phyloP scores from a whole-genome alignment of 2,797 vertebrate genomes.

The Aplochiton taeniatus region DNA sequence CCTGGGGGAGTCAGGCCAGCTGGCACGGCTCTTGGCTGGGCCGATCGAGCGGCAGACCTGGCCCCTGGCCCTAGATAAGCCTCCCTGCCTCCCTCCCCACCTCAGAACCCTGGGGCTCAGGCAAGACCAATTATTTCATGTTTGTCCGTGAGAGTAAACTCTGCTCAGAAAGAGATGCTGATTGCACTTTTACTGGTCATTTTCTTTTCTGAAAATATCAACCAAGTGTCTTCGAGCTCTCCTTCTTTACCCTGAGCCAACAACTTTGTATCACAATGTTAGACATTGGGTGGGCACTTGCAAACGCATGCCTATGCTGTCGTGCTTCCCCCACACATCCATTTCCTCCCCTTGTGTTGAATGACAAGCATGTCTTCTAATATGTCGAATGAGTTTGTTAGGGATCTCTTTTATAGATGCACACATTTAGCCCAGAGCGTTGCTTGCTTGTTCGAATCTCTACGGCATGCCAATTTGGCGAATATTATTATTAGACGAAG shows the following conservation, averaged over 20 bases:
- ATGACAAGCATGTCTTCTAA: constrained; percentile 3
- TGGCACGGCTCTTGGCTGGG: constrained; percentile 56
- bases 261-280: no score
- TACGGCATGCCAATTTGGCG: constrained; percentile 22
- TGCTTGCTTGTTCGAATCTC: constrained; percentile 25
- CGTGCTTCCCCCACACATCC: neutral
- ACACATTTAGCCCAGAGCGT: constrained; percentile 23
- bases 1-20: constrained; percentile 60
- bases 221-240: no score
- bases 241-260: no score
- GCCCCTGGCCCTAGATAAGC: constrained; percentile 22
- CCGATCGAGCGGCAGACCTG: constrained; percentile 35
- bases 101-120: constrained; percentile 41
- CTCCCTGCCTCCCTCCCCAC: constrained; percentile 32
- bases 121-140: constrained; percentile 33
- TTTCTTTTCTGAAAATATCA: neutral
- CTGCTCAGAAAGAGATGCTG: constrained; percentile 14
- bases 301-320: neutral
- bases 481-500: constrained; percentile 34
- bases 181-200: neutral
- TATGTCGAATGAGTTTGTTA: constrained; percentile 28
- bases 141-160: constrained; percentile 42
- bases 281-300: no score
- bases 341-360: neutral
- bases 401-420: constrained; percentile 23